These are phyloP conservation scores for Cranoglanis bouderius DNA, from an alignment of 2,113 vertebrate genomes.

Conservation along the genomic window DNA sequence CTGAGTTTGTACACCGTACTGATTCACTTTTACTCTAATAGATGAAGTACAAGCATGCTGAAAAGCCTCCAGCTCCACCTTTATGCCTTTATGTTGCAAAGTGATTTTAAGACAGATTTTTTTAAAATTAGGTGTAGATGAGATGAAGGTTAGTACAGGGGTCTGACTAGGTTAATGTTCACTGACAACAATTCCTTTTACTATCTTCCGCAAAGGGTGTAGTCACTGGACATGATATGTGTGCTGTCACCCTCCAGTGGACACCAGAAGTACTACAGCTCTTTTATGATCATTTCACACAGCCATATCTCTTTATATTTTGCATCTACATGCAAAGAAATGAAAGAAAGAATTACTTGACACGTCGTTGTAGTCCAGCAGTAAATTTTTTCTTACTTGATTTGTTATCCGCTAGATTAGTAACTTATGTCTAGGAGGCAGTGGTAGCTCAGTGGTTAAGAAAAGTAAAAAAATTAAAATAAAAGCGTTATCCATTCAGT, in stretches of 20 bases:
- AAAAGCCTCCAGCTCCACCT: background rate
- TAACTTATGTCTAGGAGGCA: no score
- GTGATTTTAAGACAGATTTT: no score
- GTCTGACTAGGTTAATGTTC: background rate
- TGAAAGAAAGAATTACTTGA: background rate
- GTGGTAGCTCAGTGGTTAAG: no score
- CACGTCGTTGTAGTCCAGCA: background rate
- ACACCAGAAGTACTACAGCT: slow-evolving; percentile 10
- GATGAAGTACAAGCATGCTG: background rate
- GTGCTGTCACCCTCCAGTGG: slow-evolving; percentile 42
- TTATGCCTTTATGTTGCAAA: background rate
- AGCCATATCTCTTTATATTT: background rate
- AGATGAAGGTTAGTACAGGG: background rate
- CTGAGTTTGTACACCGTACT: background rate
- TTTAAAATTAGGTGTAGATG: background rate
- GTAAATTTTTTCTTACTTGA: background rate
- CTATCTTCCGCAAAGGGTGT: background rate
- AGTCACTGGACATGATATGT: slow-evolving; percentile 36
- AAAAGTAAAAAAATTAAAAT: no score
- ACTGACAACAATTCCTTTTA: slow-evolving; percentile 4
- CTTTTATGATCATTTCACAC: background rate
- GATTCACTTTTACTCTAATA: background rate
- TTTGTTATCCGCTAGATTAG: background rate
- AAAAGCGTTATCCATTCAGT: no score
- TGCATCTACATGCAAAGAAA: background rate